phyloP scores from a whole-genome alignment of 2,888 invertebrate species.

The Drosophila nr. fundita region DNA sequence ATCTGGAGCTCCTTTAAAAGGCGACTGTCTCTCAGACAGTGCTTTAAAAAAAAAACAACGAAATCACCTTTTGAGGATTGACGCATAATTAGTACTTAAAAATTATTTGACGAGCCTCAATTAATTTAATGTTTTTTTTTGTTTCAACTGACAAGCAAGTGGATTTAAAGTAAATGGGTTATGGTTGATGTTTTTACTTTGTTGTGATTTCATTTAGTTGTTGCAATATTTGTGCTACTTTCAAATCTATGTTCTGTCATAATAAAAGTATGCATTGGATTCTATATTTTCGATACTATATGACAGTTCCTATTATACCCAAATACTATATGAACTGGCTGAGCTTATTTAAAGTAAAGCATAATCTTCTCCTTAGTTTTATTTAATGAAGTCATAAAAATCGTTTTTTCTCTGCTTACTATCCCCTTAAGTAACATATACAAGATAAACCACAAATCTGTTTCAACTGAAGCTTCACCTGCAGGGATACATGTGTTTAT shows the following conservation, averaged over 20 bases:
- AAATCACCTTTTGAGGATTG: conserved; percentile 54
- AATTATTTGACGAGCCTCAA: conserved; percentile 76
- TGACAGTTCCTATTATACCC: neutral
- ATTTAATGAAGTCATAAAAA: conserved; percentile 25
- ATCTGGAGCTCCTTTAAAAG: conserved; percentile 18
- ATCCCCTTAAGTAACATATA: neutral
- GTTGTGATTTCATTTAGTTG: neutral
- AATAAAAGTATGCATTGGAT: neutral
- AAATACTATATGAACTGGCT: neutral
- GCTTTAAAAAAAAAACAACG: conserved; percentile 34
- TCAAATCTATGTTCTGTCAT: neutral
- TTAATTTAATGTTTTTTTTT: conserved; percentile 68
- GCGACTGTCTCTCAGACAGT: neutral
- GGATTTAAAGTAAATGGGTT: conserved; percentile 20
- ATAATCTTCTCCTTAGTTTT: neutral
- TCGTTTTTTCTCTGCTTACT: neutral
- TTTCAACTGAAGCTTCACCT: conserved; percentile 9
- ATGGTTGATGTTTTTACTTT: neutral
- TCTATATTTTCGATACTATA: neutral
- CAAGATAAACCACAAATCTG: conserved; percentile 18
- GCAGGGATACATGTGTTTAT: conserved; percentile 25
- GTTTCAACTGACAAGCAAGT: conserved; percentile 29
- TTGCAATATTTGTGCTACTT: neutral
- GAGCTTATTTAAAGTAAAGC: neutral
- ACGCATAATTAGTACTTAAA: conserved; percentile 74